Base-by-base conservation (phyloP, 2,113 vertebrate species). In the Anhinga anhinga region DNA sequence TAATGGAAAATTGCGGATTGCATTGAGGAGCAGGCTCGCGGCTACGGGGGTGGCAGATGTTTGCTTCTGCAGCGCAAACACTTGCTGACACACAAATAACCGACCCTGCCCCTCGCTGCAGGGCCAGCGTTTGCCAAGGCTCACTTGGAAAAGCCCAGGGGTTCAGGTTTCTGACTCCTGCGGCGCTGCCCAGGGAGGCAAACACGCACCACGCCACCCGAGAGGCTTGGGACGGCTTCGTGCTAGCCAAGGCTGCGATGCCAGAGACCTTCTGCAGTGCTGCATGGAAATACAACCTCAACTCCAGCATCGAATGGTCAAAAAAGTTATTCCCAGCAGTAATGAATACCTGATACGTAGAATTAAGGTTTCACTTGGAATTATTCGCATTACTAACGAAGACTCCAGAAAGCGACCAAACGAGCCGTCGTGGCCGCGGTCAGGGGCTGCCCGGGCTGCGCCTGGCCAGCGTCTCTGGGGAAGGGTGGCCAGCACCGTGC, bases 1-100 rank as follows among this genome's bases (percentile, higher is more conserved):
- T 6, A 5, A 34, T 11, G 36, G 32, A 7, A n/a, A 26, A 0
- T 1, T 5, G 56, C 21, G 62, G 27, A 2, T 22, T 4, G 7
- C 15, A 10, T 1, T 1, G 7, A 15, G 67, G 38, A 47, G 26
- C 42, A 17, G 63, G 26, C 42, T 44, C 47, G 13, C 38, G 3
- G 66, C 52, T 19, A 3, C 2, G 5, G 2, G 9, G 69, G 7
- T 14, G 44, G 29, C 32, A 56, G 63, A 3, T 18, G 15, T 29
- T 47, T 62, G 25, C 20, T 56, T 58, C 66, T 40, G 69, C 44
- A 58, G 49, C 42, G 52, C 70, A 52, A 34, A 21, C 38, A 15
- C 23, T n/a, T 56, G n/a, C 62, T 17, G 63, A 21, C 47, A 40
- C 62, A 23, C 65, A 6, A 32, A 17, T 4, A 20, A 18, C 2